Conservation (phyloP, 2,797 vertebrate species). For the Helicolenus hilgendorfi region DNA sequence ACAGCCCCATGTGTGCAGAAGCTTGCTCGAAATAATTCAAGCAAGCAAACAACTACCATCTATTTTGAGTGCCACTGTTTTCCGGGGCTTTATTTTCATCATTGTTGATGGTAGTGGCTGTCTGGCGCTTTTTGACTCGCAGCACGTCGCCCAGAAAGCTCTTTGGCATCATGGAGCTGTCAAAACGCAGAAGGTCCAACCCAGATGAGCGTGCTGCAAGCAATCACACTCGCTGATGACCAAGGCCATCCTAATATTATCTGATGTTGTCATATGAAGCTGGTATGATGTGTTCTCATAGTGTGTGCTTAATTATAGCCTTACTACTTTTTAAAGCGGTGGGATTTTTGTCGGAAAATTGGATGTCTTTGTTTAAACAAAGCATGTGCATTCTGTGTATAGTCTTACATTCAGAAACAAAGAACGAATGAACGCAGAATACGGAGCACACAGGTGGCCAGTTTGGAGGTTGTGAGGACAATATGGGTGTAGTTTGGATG, state of each 20-base stretch:
- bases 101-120: background rate
- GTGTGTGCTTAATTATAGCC: background rate
- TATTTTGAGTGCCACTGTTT: conserved; percentile 5
- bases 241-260: conserved; percentile 20
- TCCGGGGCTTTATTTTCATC: background rate
- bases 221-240: background rate
- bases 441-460: background rate
- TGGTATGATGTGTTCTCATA: background rate
- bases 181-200: conserved; percentile 14
- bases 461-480: background rate
- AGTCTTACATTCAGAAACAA: background rate
- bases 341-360: background rate
- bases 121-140: conserved; percentile 9
- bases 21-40: background rate
- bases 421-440: background rate
- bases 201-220: conserved; percentile 27
- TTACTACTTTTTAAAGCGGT: background rate
- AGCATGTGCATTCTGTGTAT: background rate
- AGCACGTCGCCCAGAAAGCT: conserved; percentile 15
- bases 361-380: background rate
- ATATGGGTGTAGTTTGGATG: background rate
- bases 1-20: background rate
- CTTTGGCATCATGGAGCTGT: conserved; percentile 44
- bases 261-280: conserved; percentile 3
- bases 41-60: background rate